Base-by-base conservation (phyloP, 2,797 vertebrate genomes). In the Okamejei kenojei region DNA sequence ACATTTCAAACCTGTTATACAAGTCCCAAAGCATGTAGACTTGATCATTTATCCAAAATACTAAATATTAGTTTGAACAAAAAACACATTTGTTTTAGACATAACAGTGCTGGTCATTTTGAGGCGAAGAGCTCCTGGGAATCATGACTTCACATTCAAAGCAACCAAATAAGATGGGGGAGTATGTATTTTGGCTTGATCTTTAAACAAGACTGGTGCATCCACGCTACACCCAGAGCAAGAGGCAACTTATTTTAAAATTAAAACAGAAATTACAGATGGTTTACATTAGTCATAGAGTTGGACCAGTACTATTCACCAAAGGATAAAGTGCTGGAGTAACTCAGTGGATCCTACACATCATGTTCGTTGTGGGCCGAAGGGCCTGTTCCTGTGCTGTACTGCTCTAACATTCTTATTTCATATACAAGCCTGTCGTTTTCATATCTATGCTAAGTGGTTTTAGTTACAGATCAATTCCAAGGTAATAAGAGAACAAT, bases 21-120 rank as follows among this genome's bases (percentile, higher is more conserved):
- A 88, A 88, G 54, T 84, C 68, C 84, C 61, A 68, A 17, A 2
- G 29, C 21, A n/a, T 32, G 19, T 0, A 68, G 84, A 19, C 84
- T 88, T 88, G 61, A 32, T 65, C n/a, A 65, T 88, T 65, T 88
- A 65, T n/a, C 29, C 4, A 86, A 88, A 88, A 88, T 88, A 32
- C n/a, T 88, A 84, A 84, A 61, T n/a, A 61, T 61, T 61, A 35
- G 61, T 86, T 88, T 68, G 19, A 88, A 71, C 68, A 74, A 74
- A 91, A 74, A 74, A 54, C 15, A 90, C 0, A 68, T 90, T 84
- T 86, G 84, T 65, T 68, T 92, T 76, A 76, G 90, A 26, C 71
- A 76, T 71, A 92, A 92, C 71, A 26, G 2, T 76, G 45, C 38
- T 73, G 71, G 35, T 45, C 90, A 92, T 35, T 38, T 71, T 65